phyloP scores from a whole-genome alignment of 2,888 invertebrate species.

The Drosophila nr. perissopoda region DNA sequence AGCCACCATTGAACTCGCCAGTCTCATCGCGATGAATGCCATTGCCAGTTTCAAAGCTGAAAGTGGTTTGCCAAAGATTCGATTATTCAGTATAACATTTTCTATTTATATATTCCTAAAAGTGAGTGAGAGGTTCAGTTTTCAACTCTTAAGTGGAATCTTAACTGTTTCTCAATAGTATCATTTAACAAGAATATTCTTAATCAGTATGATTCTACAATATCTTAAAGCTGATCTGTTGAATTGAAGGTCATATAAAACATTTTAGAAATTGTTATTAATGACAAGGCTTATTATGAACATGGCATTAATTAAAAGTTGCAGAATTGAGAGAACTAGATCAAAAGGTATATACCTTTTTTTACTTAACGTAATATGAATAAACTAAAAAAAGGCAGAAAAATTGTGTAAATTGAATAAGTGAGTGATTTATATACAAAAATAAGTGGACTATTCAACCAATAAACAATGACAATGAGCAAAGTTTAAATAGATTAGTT shows the following conservation, averaged over 20 bases:
- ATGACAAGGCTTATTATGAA: no score
- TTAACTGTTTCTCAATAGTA: not conserved
- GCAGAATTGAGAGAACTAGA: not conserved
- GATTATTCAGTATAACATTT: not conserved
- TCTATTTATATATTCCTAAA: not conserved
- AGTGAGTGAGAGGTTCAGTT: not conserved
- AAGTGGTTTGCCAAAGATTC: conserved; percentile 50
- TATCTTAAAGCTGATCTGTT: no score
- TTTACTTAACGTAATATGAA: not conserved
- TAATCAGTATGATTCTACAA: not conserved
- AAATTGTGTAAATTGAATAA: not conserved
- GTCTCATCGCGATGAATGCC: conserved; percentile 87
- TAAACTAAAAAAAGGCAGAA: not conserved
- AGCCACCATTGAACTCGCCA: conserved; percentile 86
- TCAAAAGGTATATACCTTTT: not conserved
- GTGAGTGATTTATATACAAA: not conserved
- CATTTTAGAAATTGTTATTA: not conserved
- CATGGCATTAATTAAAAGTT: no score
- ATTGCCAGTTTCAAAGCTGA: conserved; percentile 88
- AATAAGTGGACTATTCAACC: not conserved
- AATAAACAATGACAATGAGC: not conserved
- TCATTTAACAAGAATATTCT: not conserved
- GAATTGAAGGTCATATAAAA: not conserved
- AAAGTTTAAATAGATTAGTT: not conserved
- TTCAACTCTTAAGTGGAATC: not conserved